Percentiles rank a stretch among this genome's conserved stretches.
Evolutionary conservation across 2,113 vertebrate genomes (phyloP).

Genomic region (Alethe diademata): DNA sequence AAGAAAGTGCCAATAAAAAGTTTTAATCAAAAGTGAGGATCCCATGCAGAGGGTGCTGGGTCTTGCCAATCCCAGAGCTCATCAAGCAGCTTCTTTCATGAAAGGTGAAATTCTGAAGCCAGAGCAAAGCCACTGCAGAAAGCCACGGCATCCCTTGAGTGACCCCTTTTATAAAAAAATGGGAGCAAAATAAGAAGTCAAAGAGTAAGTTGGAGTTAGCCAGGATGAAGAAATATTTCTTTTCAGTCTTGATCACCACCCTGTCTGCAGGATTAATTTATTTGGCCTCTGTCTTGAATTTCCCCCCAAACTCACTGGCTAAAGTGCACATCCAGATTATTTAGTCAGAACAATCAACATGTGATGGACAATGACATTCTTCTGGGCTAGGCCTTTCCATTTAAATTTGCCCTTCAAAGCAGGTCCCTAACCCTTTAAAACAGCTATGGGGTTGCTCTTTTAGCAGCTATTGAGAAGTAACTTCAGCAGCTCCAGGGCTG

Average conservation of each 20-base stretch:
- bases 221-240: background rate
- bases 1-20: background rate
- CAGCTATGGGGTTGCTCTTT: background rate
- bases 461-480: background rate
- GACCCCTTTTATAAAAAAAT: background rate
- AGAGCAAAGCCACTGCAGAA: background rate
- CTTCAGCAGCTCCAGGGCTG: background rate
- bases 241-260: background rate
- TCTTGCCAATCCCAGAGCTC: background rate
- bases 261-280: background rate
- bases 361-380: background rate
- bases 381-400: background rate
- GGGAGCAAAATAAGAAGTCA: background rate
- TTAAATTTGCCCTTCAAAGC: background rate
- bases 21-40: background rate
- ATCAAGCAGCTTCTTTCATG: background rate
- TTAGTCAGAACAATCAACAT: background rate
- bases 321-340: background rate
- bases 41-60: background rate
- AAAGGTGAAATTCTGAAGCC: background rate
- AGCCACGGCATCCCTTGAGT: background rate
- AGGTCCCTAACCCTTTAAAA: background rate
- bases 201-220: background rate
- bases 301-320: background rate
- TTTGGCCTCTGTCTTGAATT: background rate